phyloP scores from a whole-genome alignment of 2,888 invertebrate genomes.

The Drosophila dives region DNA sequence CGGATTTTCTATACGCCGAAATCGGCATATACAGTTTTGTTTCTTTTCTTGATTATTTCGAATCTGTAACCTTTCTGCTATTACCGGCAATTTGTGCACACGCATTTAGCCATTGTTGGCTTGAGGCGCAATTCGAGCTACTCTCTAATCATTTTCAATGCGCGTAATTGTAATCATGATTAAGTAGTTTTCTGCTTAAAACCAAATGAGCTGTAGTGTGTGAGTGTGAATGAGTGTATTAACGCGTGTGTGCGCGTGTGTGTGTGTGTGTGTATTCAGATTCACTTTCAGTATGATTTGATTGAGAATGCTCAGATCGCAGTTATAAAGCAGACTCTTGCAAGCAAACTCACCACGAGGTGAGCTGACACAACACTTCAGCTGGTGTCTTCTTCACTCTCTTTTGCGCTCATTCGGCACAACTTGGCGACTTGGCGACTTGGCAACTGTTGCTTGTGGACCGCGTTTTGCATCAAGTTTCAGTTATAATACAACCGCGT shows the following conservation, averaged over 20 bases:
- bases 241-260: constrained; percentile 12
- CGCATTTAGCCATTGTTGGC: constrained; percentile 26
- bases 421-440: constrained; percentile 38
- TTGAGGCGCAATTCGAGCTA: constrained; percentile 51
- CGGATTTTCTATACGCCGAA: constrained; percentile 10
- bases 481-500: constrained; percentile 80
- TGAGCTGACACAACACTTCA: constrained; percentile 20
- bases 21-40: constrained; percentile 4
- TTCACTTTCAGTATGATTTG: constrained; percentile 71
- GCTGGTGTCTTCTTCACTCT: constrained; percentile 41
- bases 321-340: constrained; percentile 13
- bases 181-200: constrained; percentile 48
- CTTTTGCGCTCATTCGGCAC: constrained; percentile 18
- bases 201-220: constrained; percentile 57
- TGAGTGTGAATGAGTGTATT: background rate
- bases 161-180: constrained; percentile 51
- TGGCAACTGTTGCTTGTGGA: constrained; percentile 49
- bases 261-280: constrained; percentile 58
- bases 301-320: constrained; percentile 70
- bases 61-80: background rate
- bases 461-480: constrained; percentile 68
- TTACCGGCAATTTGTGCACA: constrained; percentile 38
- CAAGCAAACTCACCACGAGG: constrained; percentile 50
- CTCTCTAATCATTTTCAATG: constrained; percentile 55
- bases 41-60: constrained; percentile 10